Evolutionary conservation across 1,140 invertebrate genomes (phyloP).

Genomic region (Mya arenaria): DNA sequence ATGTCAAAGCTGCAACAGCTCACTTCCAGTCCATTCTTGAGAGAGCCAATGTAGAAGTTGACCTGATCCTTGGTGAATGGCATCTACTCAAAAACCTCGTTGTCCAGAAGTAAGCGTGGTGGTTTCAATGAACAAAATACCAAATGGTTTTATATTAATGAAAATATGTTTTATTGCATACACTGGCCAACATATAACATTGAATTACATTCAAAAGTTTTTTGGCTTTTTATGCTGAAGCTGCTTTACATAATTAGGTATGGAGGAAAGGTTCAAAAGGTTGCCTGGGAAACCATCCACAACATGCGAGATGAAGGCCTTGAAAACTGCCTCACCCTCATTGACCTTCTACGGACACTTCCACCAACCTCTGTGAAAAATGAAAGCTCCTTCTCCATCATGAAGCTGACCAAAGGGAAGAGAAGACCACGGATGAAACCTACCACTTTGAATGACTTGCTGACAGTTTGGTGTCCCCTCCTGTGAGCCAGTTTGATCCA

Average conservation of each 20-base stretch:
- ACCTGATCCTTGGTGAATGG: conserved; percentile 30
- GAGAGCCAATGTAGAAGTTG: conserved; percentile 5
- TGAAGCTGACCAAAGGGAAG: conserved; percentile 26
- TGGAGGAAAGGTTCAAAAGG: neutral
- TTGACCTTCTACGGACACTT: conserved; percentile 18
- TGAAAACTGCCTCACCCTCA: neutral
- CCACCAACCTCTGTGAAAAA: conserved; percentile 38
- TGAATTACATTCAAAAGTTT: neutral
- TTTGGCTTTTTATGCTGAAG: neutral
- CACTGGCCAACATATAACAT: neutral
- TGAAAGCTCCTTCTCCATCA: conserved; percentile 33
- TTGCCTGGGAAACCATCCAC: conserved; percentile 6
- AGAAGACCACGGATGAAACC: neutral
- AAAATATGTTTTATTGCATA: neutral
- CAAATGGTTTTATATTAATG: neutral
- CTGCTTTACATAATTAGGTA: neutral
- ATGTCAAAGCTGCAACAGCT: neutral
- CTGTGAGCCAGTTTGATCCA: conserved; percentile 24
- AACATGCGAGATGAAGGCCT: conserved; percentile 9
- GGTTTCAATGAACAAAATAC: neutral
- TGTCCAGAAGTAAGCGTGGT: conserved; percentile 24
- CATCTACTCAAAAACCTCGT: conserved; percentile 25
- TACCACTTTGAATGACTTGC: conserved; percentile 4
- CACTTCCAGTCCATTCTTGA: conserved; percentile 16
- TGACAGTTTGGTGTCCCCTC: neutral